Evolutionary conservation across 2,797 vertebrate genomes (phyloP).

Genomic region (Odontamblyopus rebecca): DNA sequence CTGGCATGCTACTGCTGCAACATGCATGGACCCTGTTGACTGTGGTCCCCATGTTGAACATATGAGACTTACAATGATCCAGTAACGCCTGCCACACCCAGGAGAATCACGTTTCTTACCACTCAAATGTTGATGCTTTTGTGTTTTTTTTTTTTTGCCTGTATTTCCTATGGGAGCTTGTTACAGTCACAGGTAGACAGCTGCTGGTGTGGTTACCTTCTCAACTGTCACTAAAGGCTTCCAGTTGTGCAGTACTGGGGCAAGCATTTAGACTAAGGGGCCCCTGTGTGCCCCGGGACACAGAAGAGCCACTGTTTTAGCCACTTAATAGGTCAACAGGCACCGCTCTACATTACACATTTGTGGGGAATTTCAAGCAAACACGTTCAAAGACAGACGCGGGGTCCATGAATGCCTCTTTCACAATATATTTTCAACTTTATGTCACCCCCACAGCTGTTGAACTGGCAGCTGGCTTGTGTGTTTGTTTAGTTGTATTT

Average conservation of each 20-base stretch:
- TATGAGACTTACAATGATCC: slow-evolving; percentile 38
- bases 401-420: slow-evolving; percentile 42
- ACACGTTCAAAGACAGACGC: slow-evolving; percentile 69
- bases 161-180: slow-evolving; percentile 17
- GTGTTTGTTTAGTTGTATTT: slow-evolving; percentile 43
- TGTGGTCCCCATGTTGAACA: slow-evolving; percentile 28
- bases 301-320: slow-evolving; percentile 72
- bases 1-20: slow-evolving; percentile 33
- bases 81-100: slow-evolving; percentile 65
- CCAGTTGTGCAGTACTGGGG: slow-evolving; percentile 67
- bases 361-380: slow-evolving; percentile 76
- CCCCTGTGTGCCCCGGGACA: slow-evolving; percentile 48
- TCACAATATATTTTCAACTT: slow-evolving; percentile 13
- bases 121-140: slow-evolving; percentile 25
- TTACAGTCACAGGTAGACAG: slow-evolving; percentile 65
- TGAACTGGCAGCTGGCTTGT: slow-evolving; percentile 38
- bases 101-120: slow-evolving; percentile 30
- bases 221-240: slow-evolving; percentile 71
- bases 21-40: slow-evolving; percentile 21
- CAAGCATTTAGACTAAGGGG: slow-evolving; percentile 29
- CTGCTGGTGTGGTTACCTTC: slow-evolving; percentile 45
- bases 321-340: slow-evolving; percentile 35
- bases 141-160: slow-evolving; percentile 3
- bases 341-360: slow-evolving; percentile 54
- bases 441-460: slow-evolving; percentile 45